A percentile compares a stretch with the other conserved stretches of the same genome.
Evolutionary conservation across 2,113 vertebrate species (phyloP).

Genomic region (Channa argus): DNA sequence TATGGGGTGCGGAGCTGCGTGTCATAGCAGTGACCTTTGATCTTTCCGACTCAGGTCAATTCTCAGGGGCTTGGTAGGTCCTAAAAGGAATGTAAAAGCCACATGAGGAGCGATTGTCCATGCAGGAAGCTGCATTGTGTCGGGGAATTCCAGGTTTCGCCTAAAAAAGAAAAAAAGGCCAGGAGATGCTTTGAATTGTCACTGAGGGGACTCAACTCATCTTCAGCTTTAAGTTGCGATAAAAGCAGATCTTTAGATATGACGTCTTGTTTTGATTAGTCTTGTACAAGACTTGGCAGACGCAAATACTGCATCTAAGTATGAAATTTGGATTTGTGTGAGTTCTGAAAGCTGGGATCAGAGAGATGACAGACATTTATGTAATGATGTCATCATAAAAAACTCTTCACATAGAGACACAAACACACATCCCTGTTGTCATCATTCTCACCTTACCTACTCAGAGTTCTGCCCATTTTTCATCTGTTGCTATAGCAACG

Average conservation of each 20-base stretch:
- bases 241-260: slow-evolving; percentile 33
- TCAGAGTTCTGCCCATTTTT: slow-evolving; percentile 19
- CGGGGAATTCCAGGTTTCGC: slow-evolving; percentile 41
- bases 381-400: slow-evolving; percentile 48
- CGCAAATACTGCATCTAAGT: slow-evolving; percentile 21
- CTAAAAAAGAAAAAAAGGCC: slow-evolving; percentile 16
- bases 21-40: slow-evolving; percentile 51
- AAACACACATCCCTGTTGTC: not conserved
- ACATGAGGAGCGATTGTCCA: slow-evolving; percentile 5
- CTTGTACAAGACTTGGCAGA: slow-evolving; percentile 36
- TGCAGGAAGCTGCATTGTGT: slow-evolving; percentile 29
- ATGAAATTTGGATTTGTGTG: slow-evolving; percentile 52
- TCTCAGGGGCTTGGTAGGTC: slow-evolving; percentile 2
- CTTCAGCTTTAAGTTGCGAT: slow-evolving; percentile 34
- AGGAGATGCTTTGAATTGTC: slow-evolving; percentile 20
- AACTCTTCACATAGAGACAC: slow-evolving; percentile 4
- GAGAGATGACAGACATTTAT: slow-evolving; percentile 45
- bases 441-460: slow-evolving; percentile 17
- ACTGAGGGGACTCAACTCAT: slow-evolving; percentile 9
- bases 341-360: slow-evolving; percentile 37
- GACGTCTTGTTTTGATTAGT: slow-evolving; percentile 34
- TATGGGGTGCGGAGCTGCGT: not conserved
- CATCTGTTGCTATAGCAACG: slow-evolving; percentile 59
- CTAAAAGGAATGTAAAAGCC: slow-evolving; percentile 2
- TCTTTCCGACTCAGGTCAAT: slow-evolving; percentile 34